phyloP scores from a whole-genome alignment of 2,888 invertebrate genomes.

The Epinotia nisella region DNA sequence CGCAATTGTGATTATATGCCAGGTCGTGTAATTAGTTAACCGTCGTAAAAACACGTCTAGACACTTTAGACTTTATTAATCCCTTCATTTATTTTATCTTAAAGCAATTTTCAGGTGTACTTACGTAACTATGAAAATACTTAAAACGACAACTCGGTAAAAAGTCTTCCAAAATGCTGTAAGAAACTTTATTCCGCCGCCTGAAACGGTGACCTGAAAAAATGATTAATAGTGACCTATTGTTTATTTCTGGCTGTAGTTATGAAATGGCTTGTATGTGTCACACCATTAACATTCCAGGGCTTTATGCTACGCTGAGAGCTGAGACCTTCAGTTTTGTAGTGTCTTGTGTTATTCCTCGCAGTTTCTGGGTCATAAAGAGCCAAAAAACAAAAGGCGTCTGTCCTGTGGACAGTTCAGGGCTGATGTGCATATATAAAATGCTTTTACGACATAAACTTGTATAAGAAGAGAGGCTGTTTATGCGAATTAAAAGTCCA shows the following conservation, averaged over 20 bases:
- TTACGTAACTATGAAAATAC: background rate
- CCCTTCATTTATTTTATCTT: background rate
- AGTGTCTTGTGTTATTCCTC: background rate
- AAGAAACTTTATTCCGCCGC: conserved; percentile 18
- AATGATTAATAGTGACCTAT: conserved; percentile 37
- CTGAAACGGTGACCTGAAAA: conserved; percentile 25
- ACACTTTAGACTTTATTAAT: background rate
- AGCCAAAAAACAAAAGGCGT: too few relatives aligned
- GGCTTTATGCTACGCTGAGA: conserved; percentile 55
- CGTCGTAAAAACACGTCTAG: background rate
- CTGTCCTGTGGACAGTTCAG: too few relatives aligned
- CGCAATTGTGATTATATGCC: background rate
- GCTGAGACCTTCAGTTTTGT: conserved; percentile 56
- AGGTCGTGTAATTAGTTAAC: background rate
- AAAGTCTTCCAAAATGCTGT: background rate
- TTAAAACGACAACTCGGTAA: background rate
- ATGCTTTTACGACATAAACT: background rate
- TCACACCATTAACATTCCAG: conserved; percentile 58
- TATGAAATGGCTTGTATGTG: conserved; percentile 51
- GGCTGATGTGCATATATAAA: background rate
- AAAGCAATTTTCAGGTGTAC: background rate
- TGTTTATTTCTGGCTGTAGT: conserved; percentile 51
- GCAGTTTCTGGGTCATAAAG: background rate
- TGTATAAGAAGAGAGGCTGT: background rate
- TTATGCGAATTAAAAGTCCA: background rate